phyloP scores from a whole-genome alignment of 2,888 invertebrate genomes.

The Camptogramma bilineatum region DNA sequence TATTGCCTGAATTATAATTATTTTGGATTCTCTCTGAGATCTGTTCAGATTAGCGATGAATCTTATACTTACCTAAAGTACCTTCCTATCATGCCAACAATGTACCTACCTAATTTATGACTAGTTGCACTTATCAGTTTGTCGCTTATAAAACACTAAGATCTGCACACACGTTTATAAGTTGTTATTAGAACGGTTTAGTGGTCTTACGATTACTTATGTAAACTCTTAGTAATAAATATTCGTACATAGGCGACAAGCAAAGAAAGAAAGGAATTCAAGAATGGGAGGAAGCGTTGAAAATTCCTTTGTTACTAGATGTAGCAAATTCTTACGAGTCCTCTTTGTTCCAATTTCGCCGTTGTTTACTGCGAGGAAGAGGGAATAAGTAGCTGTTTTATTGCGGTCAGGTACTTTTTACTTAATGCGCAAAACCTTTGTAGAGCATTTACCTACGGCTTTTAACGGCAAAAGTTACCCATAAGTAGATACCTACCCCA shows the following conservation, averaged over 20 bases:
- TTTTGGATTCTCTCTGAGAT: no score
- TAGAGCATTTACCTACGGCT: conserved; percentile 44
- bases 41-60: no score
- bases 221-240: background rate
- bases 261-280: background rate
- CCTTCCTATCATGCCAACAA: no score
- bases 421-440: conserved; percentile 58
- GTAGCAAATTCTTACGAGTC: conserved; percentile 1
- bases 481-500: background rate
- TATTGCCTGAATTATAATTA: no score
- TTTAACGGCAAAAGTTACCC: conserved; percentile 14
- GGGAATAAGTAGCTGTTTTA: conserved; percentile 58
- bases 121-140: no score
- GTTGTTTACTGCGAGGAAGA: conserved; percentile 10
- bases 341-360: conserved; percentile 8
- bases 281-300: background rate
- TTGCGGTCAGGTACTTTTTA: conserved; percentile 54
- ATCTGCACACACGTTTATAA: no score
- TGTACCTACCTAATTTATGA: no score
- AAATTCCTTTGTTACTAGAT: conserved; percentile 1
- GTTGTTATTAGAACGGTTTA: no score
- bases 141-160: no score
- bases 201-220: background rate
- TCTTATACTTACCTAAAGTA: no score
- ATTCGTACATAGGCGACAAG: background rate